Evolutionary conservation across 30 jellyfish, hydroid and myxozoan genomes (phyloP), one percentile per base, ranked within the genome.

Genomic region (Rhopilema esculentum): DNA sequence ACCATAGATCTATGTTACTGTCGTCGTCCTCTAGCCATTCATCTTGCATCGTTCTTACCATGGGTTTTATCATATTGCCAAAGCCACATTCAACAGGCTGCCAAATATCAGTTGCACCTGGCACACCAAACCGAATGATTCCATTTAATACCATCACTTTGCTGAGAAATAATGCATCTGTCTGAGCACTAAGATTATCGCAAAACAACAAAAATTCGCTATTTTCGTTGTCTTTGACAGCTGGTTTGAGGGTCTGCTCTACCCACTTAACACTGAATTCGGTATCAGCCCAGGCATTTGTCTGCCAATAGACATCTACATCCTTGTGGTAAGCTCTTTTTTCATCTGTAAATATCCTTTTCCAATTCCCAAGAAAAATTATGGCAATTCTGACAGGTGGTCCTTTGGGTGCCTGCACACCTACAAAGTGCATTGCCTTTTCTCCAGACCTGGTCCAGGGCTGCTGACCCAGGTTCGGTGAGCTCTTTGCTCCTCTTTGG

Each of bases 61-160:
- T 33, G 49, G 73, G 25, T 72, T 32, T 74, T 61, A 74, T n/a
- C 65, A 25, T 63, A 17, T 48, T 18, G 83, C 69, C 84, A 64
- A 24, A 30, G 84, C 84, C 91, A 64, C 72, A 33, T n/a, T 81
- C 91, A 66, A 65, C 91, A 9, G 92, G 91, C 82, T 90, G 97
- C 97, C 93, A 89, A 25, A 72, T 50, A 52, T 75, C 88, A 2
- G 90, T 79, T 17, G 97, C 92, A 68, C 89, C 81, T 23, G 74
- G 27, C 77, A 87, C n/a, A 16, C 92, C 95, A 78, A 12, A 87
- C 95, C 95, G 76, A 33, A 22, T 53, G 71, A 77, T 48, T 16
- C 87, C 95, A 75, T 77, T 76, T 40, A 77, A 33, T 25, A 28
- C 68, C 27, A 26, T 31, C 21, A 82, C 88, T 26, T 50, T 49